These are phyloP conservation scores for Drosophila mercatorum DNA, from an alignment of 2,888 invertebrate genomes.

Conservation along the genomic window DNA sequence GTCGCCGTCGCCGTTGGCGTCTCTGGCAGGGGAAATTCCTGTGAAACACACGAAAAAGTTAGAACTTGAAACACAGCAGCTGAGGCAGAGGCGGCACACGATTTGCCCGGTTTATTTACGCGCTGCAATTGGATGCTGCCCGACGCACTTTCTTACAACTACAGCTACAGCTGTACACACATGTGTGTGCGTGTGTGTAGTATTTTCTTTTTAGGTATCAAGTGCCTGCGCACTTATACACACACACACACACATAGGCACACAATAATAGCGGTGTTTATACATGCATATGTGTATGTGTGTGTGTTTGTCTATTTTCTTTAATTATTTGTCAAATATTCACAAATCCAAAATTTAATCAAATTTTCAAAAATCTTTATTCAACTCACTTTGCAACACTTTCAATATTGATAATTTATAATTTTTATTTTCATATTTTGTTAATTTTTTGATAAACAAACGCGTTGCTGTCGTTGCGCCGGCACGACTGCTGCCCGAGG, in stretches of 20 bases:
- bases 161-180: slow-evolving; percentile 44
- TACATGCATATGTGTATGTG: not conserved
- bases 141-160: slow-evolving; percentile 61
- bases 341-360: slow-evolving; percentile 44
- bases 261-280: slow-evolving; percentile 19
- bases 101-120: slow-evolving; percentile 73
- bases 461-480: slow-evolving; percentile 12
- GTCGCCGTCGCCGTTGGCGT: slow-evolving; percentile 29
- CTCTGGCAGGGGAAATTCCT: slow-evolving; percentile 48
- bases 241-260: slow-evolving; percentile 27
- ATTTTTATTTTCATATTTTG: not conserved
- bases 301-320: slow-evolving; percentile 22
- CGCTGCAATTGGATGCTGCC: slow-evolving; percentile 54
- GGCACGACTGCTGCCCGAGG: slow-evolving; percentile 17
- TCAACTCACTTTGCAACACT: slow-evolving; percentile 28
- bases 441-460: slow-evolving; percentile 41
- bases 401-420: slow-evolving; percentile 32
- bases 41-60: slow-evolving; percentile 42
- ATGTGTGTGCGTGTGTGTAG: slow-evolving; percentile 32
- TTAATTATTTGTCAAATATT: slow-evolving; percentile 35
- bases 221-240: slow-evolving; percentile 53
- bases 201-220: slow-evolving; percentile 54
- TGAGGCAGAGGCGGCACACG: slow-evolving; percentile 4
- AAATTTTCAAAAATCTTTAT: slow-evolving; percentile 22
- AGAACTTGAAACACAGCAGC: slow-evolving; percentile 4